phyloP scores from a whole-genome alignment of 2,797 vertebrate species.

The Pantherophis alleghaniensis region DNA sequence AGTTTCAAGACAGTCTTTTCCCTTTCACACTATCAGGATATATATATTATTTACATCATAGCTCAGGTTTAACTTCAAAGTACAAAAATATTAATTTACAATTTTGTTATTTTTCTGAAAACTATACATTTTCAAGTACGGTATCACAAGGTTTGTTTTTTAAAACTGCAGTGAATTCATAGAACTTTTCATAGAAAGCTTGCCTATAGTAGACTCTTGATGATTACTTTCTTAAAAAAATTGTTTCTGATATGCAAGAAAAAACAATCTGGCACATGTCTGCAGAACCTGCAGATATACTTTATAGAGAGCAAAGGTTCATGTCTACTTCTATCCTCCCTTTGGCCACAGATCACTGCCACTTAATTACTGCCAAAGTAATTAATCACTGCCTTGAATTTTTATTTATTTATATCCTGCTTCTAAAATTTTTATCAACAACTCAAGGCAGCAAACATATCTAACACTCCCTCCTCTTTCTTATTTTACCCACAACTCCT shows the following conservation, averaged over 20 bases:
- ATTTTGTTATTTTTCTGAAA: neutral
- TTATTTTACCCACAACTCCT: neutral
- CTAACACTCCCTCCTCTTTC: neutral
- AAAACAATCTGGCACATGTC: neutral
- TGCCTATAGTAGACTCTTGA: neutral
- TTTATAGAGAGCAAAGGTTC: neutral
- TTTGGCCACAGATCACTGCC: neutral
- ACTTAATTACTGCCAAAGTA: neutral
- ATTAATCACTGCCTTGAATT: neutral
- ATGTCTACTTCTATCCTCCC: neutral
- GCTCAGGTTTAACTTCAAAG: neutral
- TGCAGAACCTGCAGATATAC: neutral
- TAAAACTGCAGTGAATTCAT: neutral
- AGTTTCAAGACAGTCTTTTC: neutral
- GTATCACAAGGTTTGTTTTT: neutral
- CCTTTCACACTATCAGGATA: neutral
- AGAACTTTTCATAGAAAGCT: neutral
- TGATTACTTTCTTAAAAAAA: neutral
- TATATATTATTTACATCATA: neutral
- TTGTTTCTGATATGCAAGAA: neutral
- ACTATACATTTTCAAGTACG: neutral
- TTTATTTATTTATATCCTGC: neutral
- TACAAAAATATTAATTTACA: neutral
- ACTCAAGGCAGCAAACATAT: neutral
- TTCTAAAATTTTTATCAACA: neutral